These are phyloP conservation scores for Entomobrya proxima DNA, from an alignment of 2,888 invertebrate genomes.

Conservation along the genomic window DNA sequence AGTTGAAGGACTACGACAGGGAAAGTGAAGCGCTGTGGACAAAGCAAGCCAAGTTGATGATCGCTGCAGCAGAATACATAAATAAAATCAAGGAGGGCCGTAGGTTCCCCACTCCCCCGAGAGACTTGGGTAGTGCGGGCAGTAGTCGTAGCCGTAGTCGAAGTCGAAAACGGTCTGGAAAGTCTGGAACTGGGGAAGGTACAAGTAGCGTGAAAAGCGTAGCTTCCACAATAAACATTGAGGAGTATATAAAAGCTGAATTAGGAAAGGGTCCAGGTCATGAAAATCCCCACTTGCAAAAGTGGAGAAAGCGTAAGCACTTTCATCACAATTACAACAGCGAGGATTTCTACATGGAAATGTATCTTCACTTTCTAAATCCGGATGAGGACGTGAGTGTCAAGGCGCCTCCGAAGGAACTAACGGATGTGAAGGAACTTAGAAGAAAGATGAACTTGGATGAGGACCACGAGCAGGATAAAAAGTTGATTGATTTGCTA, in stretches of 20 bases:
- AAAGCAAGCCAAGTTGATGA: constrained; percentile 47
- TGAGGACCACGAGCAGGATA: constrained; percentile 36
- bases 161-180: background rate
- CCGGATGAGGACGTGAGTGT: constrained; percentile 37
- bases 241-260: constrained; percentile 17
- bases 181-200: background rate
- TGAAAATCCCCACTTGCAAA: background rate
- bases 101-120: constrained; percentile 43
- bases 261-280: background rate
- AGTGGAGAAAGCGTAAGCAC: constrained; percentile 10
- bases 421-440: constrained; percentile 55
- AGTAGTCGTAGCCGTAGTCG: background rate
- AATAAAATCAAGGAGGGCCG: constrained; percentile 45
- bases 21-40: constrained; percentile 34
- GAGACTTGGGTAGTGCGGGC: no score
- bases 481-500: constrained; percentile 27
- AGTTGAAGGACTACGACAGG: constrained; percentile 40
- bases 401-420: background rate
- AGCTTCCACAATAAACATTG: background rate
- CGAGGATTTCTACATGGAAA: constrained; percentile 61
- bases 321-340: constrained; percentile 51
- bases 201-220: background rate
- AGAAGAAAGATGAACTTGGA: constrained; percentile 51
- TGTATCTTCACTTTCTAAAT: constrained; percentile 57
- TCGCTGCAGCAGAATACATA: constrained; percentile 42